Conservation (phyloP, 2,797 vertebrate species). For the Neosalanx taihuensis region DNA sequence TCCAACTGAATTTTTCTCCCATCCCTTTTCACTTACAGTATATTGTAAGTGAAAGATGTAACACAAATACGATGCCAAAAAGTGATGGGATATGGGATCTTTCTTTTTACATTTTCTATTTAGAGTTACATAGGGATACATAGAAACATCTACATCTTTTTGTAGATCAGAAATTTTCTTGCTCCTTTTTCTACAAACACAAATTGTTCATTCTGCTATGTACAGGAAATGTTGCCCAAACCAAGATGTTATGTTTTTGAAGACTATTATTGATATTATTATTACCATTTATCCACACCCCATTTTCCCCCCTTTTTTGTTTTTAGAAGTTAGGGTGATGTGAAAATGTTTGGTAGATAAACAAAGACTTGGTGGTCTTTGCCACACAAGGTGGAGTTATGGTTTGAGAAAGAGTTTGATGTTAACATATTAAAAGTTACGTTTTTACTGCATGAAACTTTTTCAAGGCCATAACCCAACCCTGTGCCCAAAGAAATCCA, state of each 20-base stretch:
- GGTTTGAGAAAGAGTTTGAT: slow-evolving; percentile 13
- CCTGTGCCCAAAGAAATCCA: slow-evolving; percentile 38
- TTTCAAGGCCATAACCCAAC: slow-evolving; percentile 8
- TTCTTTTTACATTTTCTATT: slow-evolving; percentile 53
- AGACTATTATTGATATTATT: slow-evolving; percentile 46
- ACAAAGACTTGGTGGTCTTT: slow-evolving; percentile 33
- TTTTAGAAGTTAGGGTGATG: slow-evolving; percentile 46
- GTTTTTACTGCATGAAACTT: neutral
- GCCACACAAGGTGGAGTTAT: slow-evolving; percentile 34
- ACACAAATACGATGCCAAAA: slow-evolving; percentile 61
- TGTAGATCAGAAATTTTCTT: slow-evolving; percentile 48
- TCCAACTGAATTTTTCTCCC: slow-evolving; percentile 20
- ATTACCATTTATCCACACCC: slow-evolving; percentile 30
- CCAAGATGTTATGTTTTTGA: slow-evolving; percentile 47
- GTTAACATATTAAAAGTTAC: neutral
- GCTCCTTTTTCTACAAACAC: slow-evolving; percentile 32
- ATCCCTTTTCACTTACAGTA: slow-evolving; percentile 17
- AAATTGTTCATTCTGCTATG: slow-evolving; percentile 39
- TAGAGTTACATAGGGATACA: slow-evolving; percentile 54
- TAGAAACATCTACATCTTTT: slow-evolving; percentile 49
- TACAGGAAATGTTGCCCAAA: slow-evolving; percentile 58
- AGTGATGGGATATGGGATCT: slow-evolving; percentile 50
- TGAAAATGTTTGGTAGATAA: slow-evolving; percentile 55
- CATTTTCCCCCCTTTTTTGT: slow-evolving; percentile 23
- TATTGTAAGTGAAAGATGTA: slow-evolving; percentile 38